Evolutionary conservation across 2,797 vertebrate genomes (phyloP), one percentile per base, ranked within the genome.

Genomic region (Sebastes elongatus): DNA sequence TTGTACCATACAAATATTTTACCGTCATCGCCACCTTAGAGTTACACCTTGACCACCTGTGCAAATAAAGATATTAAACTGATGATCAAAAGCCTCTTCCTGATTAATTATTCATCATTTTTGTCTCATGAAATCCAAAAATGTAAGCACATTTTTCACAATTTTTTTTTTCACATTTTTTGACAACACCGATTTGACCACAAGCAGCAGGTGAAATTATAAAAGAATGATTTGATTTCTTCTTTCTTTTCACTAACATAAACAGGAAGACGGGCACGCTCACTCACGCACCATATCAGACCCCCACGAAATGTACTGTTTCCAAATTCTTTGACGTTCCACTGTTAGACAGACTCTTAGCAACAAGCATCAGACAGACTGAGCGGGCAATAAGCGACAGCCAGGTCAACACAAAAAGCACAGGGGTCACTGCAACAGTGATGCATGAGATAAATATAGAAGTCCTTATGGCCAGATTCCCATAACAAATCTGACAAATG

Each of bases 401-500:
- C 68, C 81, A 72, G 65, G 64, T 65, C 52, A 79, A 79, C 68
- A 74, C 35, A 79, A 75, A 77, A 77, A 82, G 49, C 49, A 82
- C 65, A 88, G 46, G 14, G 70, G 35, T 84, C 80, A 85, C 88
- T 84, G 81, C 74, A 89, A 68, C 60, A 77, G 71, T 74, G 63
- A 90, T 81, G 82, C 61, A 82, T 71, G 74, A 83, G 23, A 70
- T 72, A 52, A 68, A 80, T 75, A 76, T 14, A 87, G 7, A 77
- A 71, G 56, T 81, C 56, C 20, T 67, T 70, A 83, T 85, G 84
- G 86, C 75, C 32, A 76, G 83, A 71, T 63, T 85, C 78, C 74
- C 59, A 49, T 56, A 20, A 68, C 38, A 76, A 65, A 61, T 71
- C 30, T 80, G 66, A 74, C 66, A 86, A 77, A 82, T 64, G 23